Percentiles rank a stretch among this genome's conserved stretches.
phyloP scores from a whole-genome alignment of 2,797 vertebrate genomes.

The Sebastes kiyomatsui region DNA sequence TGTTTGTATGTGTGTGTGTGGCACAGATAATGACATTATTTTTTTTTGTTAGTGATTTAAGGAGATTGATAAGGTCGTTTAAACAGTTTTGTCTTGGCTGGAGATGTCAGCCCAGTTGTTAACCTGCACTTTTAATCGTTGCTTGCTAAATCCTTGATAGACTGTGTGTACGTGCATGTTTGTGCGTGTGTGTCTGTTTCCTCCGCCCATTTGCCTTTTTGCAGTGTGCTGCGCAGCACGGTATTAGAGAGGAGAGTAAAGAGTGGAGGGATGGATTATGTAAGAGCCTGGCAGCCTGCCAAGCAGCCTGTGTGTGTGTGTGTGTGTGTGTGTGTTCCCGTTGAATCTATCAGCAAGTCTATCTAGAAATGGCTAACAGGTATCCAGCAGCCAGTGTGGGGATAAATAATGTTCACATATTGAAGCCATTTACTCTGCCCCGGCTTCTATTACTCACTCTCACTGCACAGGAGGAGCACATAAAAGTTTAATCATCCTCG shows the following conservation, averaged over 20 bases:
- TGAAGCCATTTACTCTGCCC: constrained; percentile 71
- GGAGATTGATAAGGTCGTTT: constrained; percentile 23
- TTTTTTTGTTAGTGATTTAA: constrained; percentile 30
- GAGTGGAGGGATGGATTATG: constrained; percentile 73
- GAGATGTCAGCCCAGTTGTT: constrained; percentile 13
- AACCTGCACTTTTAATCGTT: constrained; percentile 39
- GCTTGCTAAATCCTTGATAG: constrained; percentile 16
- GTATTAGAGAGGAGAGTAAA: constrained; percentile 48
- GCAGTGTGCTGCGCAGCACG: constrained; percentile 19
- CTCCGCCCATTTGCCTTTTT: constrained; percentile 19
- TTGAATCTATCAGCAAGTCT: constrained; percentile 59
- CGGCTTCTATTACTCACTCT: constrained; percentile 65
- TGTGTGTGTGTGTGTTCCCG: constrained; percentile 21
- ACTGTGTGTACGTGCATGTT: not conserved
- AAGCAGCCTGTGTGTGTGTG: constrained; percentile 16
- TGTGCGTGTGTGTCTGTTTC: constrained; percentile 18
- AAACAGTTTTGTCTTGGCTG: constrained; percentile 11
- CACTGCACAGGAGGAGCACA: constrained; percentile 60
- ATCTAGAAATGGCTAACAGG: constrained; percentile 73
- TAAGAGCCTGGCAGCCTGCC: constrained; percentile 69
- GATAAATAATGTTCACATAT: constrained; percentile 75
- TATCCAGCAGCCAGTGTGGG: constrained; percentile 64
- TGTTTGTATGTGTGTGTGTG: not conserved
- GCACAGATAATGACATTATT: constrained; percentile 9
- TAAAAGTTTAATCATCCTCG: constrained; percentile 69